These are phyloP conservation scores for Lepas anatifera DNA, from an alignment of 2,888 invertebrate genomes.

Conservation along the genomic window DNA sequence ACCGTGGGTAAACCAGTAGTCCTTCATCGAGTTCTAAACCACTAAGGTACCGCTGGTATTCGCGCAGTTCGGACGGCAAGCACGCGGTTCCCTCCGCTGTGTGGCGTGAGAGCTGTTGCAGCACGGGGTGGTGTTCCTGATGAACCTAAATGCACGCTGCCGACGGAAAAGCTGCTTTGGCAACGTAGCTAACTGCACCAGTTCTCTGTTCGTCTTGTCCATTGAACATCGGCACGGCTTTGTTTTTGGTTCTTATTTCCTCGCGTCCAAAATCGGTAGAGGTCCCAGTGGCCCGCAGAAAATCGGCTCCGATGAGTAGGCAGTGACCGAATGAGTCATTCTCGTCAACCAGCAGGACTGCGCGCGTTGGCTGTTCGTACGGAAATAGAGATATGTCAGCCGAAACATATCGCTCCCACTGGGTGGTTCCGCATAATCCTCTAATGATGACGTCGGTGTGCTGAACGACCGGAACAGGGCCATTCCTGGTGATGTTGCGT, in stretches of 20 bases:
- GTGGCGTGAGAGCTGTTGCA: neutral
- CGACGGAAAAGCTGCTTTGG: neutral
- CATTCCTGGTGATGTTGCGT: neutral
- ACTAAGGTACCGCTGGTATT: neutral
- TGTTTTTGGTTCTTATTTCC: neutral
- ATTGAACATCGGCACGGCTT: neutral
- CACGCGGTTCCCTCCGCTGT: neutral
- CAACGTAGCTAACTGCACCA: neutral
- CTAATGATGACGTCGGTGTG: neutral
- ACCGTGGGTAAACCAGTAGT: too few species aligned
- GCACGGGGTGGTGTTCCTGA: neutral
- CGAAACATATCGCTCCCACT: neutral
- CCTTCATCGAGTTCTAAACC: neutral
- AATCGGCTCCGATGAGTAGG: neutral
- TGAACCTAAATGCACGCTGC: neutral
- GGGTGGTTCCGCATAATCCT: neutral
- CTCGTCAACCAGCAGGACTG: neutral
- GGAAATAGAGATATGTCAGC: too few species aligned
- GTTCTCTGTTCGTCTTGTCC: neutral
- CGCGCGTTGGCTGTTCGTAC: neutral
- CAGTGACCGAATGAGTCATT: neutral
- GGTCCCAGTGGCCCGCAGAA: neutral
- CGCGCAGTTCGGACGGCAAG: neutral
- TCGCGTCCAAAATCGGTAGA: neutral
- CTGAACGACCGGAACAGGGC: neutral